Base-by-base conservation (phyloP, 2,797 vertebrate genomes). In the Molossus alvarezi region DNA sequence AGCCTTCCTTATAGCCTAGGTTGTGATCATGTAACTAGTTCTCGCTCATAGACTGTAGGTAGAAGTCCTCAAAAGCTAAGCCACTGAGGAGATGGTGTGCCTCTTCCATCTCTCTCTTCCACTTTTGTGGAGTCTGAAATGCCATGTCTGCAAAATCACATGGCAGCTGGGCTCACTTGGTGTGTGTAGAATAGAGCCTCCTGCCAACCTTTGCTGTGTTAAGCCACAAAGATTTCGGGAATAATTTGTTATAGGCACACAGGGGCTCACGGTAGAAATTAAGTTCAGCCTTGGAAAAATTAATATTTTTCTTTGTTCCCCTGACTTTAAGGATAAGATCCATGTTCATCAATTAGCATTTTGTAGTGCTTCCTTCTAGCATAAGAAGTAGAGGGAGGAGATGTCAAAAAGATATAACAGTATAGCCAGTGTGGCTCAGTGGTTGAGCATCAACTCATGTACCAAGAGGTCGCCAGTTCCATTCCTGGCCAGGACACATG, bases 281-380 rank as follows among this genome's bases (percentile, higher is more conserved):
- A 80, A 73, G 25, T 41, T 96, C 53, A 55, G n/a, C 51, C 76
- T 45, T 37, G 45, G 65, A 85, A 64, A 60, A 80, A 69, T 67
- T 88, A 60, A 93, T 25, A 23, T 65, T 71, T 95, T 64, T 53
- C 48, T 64, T 90, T 91, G 6, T 79, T 86, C 41, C 14, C 21
- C 23, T 89, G 90, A 94, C 23, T 91, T 87, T 95, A 37, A 41
- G 51, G 13, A 9, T 73, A 80, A 93, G 69, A 65, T 55, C 18
- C 41, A 65, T 45, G 33, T 60, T 17, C 53, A 64, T 15, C 37
- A 51, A 45, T 67, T 60, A 84, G n/a, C 1, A 14, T 83, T 62
- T 37, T 72, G 17, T 91, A 75, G 53, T 80, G 51, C 17, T 93
- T 79, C 55, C 73, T 69, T 9, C 11, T 71, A 69, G 41, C 25